Base-by-base conservation (phyloP, 2,888 invertebrate genomes). In the Drosophila kanekoi region DNA sequence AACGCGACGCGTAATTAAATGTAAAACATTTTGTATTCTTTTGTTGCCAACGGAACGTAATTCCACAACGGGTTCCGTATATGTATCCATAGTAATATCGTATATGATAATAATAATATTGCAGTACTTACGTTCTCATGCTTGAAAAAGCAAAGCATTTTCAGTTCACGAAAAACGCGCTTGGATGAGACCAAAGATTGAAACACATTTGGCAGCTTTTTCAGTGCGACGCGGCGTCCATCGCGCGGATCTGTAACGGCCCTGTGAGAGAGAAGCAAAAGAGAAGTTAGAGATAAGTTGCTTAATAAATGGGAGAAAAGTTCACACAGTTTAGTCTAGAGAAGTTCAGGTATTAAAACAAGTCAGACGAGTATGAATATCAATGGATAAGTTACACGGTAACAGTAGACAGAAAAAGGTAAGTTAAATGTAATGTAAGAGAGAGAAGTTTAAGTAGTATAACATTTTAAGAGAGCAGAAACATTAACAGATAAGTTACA, bases 141-240 rank as follows among this genome's bases (percentile, higher is more conserved):
- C 94, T 98, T 98, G 95, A 99, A 99, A 94, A 98, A 98, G 93
- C 98, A 98, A 81, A 99, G 95, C 99, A 99, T 99, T 94, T 98
- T 97, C 91, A 99, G 95, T 94, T 99, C 99, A 87, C 99, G 95
- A 94, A 99, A 99, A 89, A 99, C 99, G 90, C 99, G 95, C 93
- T 99, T 99, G 93, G 98, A 98, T 91, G 99, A 99, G 91, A 99
- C 98, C 92, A 99, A 95, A 92, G 99, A 99, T 94, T 99, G 99
- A 95, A 99, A 99, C 93, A 99, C 99, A 94, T 99, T 99, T 87
- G 99, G 99, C 95, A 99, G 96, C 94, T 99, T 99, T 94, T 99
- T 99, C 90, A 99, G 95, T 83, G 99, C 99, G 90, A 99, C 99
- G 91, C 99, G 95, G 92, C 98, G 96, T 87, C 99, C 98, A 94